A percentile compares a stretch with the other conserved stretches of the same genome.
These are phyloP conservation scores for Andrena praecox DNA, from an alignment of 2,888 invertebrate species.

Conservation along the genomic window DNA sequence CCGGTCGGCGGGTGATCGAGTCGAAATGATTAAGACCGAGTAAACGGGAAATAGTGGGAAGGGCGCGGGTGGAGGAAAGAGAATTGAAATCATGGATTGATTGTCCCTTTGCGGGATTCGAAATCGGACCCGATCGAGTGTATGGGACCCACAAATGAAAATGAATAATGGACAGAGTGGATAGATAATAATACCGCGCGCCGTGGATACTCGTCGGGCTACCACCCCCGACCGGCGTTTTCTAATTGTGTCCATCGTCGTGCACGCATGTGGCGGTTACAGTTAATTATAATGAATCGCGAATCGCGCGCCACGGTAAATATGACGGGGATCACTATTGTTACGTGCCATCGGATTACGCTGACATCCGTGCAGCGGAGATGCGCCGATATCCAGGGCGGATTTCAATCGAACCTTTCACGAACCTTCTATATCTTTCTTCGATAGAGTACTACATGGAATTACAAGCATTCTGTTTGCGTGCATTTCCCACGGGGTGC, in stretches of 20 bases:
- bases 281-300: constrained; percentile 57
- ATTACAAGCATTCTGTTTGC: too few relatives aligned
- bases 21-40: constrained; percentile 17
- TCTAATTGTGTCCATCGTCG: constrained; percentile 63
- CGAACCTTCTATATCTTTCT: too few relatives aligned
- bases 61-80: not conserved
- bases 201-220: constrained; percentile 2
- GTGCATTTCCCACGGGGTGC: too few relatives aligned
- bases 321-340: constrained; percentile 28
- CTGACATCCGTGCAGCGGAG: not conserved
- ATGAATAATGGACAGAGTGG: constrained; percentile 66
- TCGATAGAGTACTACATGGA: too few relatives aligned
- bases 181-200: constrained; percentile 52
- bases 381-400: not conserved
- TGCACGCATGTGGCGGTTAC: constrained; percentile 32
- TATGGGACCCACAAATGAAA: constrained; percentile 56
- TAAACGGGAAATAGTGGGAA: not conserved
- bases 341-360: constrained; percentile 13
- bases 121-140: constrained; percentile 21
- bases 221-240: constrained; percentile 43
- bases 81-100: constrained; percentile 74
- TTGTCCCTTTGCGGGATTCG: constrained; percentile 74
- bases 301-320: constrained; percentile 21
- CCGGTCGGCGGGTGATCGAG: not conserved
- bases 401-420: not conserved